phyloP scores from a whole-genome alignment of 1,140 invertebrate genomes.

The Sarcophaga bullata region DNA sequence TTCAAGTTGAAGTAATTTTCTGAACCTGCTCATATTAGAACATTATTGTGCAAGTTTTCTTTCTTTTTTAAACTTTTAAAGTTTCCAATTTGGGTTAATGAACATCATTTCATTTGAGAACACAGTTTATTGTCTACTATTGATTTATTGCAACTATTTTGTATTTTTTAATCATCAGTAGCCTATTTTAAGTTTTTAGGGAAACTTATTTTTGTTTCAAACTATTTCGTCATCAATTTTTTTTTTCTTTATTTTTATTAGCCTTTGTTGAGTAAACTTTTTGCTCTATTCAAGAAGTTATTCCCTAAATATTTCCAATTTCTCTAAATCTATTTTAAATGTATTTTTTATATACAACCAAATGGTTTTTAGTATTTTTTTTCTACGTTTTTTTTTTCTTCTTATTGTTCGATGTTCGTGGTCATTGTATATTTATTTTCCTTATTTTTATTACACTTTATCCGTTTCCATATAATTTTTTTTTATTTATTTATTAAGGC shows the following conservation, averaged over 20 bases:
- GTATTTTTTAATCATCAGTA: too few species aligned
- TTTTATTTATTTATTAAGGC: background rate
- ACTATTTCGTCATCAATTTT: background rate
- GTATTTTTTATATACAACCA: background rate
- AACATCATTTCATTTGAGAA: too few species aligned
- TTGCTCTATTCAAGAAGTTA: background rate
- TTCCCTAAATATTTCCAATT: background rate
- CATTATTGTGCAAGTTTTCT: too few species aligned
- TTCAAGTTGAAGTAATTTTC: too few species aligned
- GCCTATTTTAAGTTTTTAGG: background rate
- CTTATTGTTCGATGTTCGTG: background rate
- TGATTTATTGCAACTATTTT: too few species aligned
- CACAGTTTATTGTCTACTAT: too few species aligned
- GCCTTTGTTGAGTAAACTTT: too few species aligned
- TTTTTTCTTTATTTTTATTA: background rate
- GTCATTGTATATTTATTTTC: too few species aligned
- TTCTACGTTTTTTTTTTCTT: background rate
- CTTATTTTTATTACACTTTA: background rate
- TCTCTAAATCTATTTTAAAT: background rate
- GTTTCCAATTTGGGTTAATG: too few species aligned
- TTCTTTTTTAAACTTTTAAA: too few species aligned
- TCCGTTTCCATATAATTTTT: background rate
- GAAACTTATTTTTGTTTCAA: conserved; percentile 1
- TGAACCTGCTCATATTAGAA: too few species aligned
- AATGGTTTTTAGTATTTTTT: background rate